Evolutionary conservation across 2,113 vertebrate genomes (phyloP).

Genomic region (Henicopernis longicauda): DNA sequence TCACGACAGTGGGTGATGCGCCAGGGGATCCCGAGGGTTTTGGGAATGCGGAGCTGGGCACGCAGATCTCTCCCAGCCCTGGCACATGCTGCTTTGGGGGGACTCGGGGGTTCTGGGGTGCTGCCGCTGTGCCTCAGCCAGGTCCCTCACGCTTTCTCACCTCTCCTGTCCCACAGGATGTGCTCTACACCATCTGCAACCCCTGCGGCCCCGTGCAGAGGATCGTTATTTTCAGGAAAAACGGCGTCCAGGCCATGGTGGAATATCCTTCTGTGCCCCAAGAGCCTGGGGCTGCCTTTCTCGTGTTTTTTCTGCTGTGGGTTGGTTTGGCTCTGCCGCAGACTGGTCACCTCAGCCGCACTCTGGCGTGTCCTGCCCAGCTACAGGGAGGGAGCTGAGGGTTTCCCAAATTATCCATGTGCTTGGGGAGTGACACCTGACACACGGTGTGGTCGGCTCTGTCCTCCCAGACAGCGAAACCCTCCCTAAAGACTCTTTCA

Average conservation of each 20-base stretch:
- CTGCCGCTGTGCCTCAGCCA: fast-evolving
- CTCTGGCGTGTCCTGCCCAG: not conserved
- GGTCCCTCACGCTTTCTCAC: not conserved
- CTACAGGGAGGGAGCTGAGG: not conserved
- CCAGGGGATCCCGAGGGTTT: fast-evolving
- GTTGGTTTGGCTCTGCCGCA: not conserved
- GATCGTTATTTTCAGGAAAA: conserved; percentile 97
- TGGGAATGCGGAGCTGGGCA: fast-evolving
- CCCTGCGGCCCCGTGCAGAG: conserved; percentile 94
- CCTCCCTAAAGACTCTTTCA: fast-evolving
- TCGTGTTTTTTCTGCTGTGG: not conserved
- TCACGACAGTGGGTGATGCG: conserved; percentile 77
- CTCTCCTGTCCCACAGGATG: conserved; percentile 73
- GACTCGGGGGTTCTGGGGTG: too few species aligned
- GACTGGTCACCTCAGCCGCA: fast-evolving
- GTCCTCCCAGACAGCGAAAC: not conserved
- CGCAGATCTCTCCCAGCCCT: too few species aligned
- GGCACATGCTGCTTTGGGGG: fast-evolving
- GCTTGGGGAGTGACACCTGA: not conserved
- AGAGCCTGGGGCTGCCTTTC: too few species aligned
- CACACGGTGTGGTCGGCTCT: fast-evolving
- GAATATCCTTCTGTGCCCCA: conserved; percentile 86
- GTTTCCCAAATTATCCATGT: not conserved
- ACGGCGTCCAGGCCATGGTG: conserved; percentile 95
- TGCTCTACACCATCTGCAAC: conserved; percentile 94